Base-by-base conservation (phyloP, 2,797 vertebrate genomes). In the Clangula hyemalis region DNA sequence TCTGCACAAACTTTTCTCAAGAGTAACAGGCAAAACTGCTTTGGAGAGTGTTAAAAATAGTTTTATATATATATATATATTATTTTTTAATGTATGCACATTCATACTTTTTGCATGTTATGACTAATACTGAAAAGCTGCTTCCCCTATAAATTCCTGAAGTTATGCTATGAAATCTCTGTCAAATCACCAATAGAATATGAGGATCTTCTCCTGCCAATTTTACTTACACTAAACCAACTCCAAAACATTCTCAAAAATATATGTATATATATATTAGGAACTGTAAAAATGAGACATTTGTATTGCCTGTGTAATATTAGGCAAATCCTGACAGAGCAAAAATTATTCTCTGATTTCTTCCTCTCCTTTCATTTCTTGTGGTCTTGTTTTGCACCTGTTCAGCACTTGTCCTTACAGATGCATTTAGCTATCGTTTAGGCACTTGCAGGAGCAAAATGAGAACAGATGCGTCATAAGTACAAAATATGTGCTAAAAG, bases 401-500 rank as follows among this genome's bases (percentile, higher is more conserved):
- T 90, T 87, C 43, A 70, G 51, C 61, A 93, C 78, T 95, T 79
- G 68, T 84, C 89, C 90, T 93, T 90, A 76, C 51, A 92, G 82
- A 96, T 78, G 58, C n/a, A 74, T 90, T 89, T 84, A 91, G 74
- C 51, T 69, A 43, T 83, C 54, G 3, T 77, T 88, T 79, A 83
- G 83, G 66, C 94, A 85, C 61, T 54, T 69, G 39, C 76, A 62
- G 27, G 81, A 88, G 73, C 79, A 92, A 96, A 92, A 43, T 80
- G 73, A 89, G 81, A 91, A 72, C 83, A 95, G 88, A 97, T 92
- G 96, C 65, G 13, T 73, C 75, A 54, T 58, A 75, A 96, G 72
- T 86, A 87, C 86, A 93, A 94, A 96, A 96, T 68, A 86, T 57
- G 88, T 82, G 78, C 74, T 90, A 84, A 89, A 92, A 94, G 83